These are phyloP conservation scores for Orycteropus afer DNA, from an alignment of 2,113 vertebrate genomes.

Conservation along the genomic window DNA sequence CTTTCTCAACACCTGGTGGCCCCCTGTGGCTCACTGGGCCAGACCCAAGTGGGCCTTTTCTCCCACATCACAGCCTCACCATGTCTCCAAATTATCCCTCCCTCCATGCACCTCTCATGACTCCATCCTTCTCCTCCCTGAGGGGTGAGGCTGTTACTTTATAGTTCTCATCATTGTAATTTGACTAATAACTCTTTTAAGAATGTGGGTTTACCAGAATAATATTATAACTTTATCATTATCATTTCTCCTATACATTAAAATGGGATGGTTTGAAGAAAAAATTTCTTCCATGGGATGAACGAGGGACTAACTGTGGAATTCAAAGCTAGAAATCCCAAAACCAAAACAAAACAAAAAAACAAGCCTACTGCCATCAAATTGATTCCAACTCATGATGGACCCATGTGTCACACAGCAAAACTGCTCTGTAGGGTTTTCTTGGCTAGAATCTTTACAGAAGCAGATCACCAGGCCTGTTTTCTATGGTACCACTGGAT, in stretches of 20 bases:
- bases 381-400: neutral
- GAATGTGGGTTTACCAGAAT: neutral
- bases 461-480: neutral
- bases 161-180: neutral
- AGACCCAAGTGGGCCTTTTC: neutral
- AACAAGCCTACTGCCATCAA: neutral
- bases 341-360: neutral
- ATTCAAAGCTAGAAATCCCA: neutral
- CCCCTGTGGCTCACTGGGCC: neutral
- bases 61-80: neutral
- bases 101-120: neutral
- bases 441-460: neutral
- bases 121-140: neutral
- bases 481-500: neutral
- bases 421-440: neutral
- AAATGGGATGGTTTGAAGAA: neutral
- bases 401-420: neutral
- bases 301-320: neutral
- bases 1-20: conserved; percentile 50
- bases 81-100: neutral
- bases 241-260: neutral
- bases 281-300: neutral
- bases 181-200: neutral
- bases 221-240: neutral
- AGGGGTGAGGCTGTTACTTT: neutral